Evolutionary conservation across 2,888 invertebrate genomes (phyloP).

Genomic region (Calliopum simillimum): DNA sequence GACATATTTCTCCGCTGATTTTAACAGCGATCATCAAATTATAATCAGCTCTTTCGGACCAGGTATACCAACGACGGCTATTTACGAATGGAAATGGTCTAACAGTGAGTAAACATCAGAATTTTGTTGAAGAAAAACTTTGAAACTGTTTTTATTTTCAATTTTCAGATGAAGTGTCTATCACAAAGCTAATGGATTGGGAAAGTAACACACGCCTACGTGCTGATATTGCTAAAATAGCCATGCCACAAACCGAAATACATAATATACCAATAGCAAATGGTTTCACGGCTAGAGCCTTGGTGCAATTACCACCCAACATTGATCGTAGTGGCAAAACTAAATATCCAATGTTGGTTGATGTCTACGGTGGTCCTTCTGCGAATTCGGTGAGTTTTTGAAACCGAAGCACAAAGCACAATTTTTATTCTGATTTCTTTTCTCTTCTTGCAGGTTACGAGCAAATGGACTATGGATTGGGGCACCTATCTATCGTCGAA

Average conservation of each 20-base stretch:
- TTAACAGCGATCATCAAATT: constrained; percentile 79
- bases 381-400: constrained; percentile 78
- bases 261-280: constrained; percentile 74
- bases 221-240: constrained; percentile 68
- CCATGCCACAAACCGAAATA: constrained; percentile 72
- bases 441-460: constrained; percentile 60
- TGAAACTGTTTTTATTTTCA: neutral
- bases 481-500: constrained; percentile 87
- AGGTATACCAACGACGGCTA: constrained; percentile 78
- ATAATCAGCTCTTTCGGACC: constrained; percentile 87
- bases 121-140: neutral
- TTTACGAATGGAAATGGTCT: constrained; percentile 68
- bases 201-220: constrained; percentile 74
- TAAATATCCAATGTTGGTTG: constrained; percentile 84
- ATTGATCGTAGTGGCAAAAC: constrained; percentile 75
- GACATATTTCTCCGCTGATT: constrained; percentile 70
- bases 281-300: constrained; percentile 78
- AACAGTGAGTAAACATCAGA: constrained; percentile 54
- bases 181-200: constrained; percentile 70
- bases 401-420: neutral
- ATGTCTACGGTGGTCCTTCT: constrained; percentile 94
- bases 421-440: neutral
- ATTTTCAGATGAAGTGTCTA: constrained; percentile 55
- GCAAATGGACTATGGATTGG: constrained; percentile 88
- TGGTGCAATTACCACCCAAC: constrained; percentile 79